Evolutionary conservation across 2,797 vertebrate genomes (phyloP).

Genomic region (Lepus townsendii): DNA sequence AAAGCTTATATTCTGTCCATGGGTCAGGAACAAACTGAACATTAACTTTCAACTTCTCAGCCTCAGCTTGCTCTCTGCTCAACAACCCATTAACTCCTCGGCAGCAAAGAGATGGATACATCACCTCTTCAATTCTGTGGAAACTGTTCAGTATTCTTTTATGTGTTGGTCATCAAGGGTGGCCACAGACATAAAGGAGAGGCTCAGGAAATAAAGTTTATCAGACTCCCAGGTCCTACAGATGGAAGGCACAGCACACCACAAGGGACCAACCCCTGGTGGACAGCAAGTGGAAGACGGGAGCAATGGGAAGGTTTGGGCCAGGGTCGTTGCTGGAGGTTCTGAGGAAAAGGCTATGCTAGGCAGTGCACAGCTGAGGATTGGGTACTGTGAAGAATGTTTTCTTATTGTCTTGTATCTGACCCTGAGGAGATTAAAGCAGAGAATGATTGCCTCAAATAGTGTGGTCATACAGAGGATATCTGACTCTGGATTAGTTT

Average conservation of each 20-base stretch:
- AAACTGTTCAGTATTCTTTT: neutral
- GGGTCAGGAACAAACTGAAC: constrained; percentile 60
- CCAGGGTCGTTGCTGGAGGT: neutral
- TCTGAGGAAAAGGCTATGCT: neutral
- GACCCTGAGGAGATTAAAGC: neutral
- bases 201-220: neutral
- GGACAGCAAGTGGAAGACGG: neutral
- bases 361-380: neutral
- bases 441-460: neutral
- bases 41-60: constrained; percentile 56
- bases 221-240: neutral
- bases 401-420: neutral
- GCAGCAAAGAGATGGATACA: neutral
- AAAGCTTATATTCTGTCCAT: constrained; percentile 68
- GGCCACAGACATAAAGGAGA: neutral
- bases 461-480: neutral
- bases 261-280: neutral
- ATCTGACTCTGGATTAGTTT: neutral
- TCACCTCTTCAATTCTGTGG: neutral
- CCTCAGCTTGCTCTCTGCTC: neutral
- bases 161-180: neutral
- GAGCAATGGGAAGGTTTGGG: neutral
- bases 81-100: neutral
- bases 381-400: neutral
- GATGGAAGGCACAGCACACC: neutral